Evolutionary conservation across 2,113 vertebrate genomes (phyloP), one percentile per base, ranked within the genome.

Genomic region (Gobio gobio): DNA sequence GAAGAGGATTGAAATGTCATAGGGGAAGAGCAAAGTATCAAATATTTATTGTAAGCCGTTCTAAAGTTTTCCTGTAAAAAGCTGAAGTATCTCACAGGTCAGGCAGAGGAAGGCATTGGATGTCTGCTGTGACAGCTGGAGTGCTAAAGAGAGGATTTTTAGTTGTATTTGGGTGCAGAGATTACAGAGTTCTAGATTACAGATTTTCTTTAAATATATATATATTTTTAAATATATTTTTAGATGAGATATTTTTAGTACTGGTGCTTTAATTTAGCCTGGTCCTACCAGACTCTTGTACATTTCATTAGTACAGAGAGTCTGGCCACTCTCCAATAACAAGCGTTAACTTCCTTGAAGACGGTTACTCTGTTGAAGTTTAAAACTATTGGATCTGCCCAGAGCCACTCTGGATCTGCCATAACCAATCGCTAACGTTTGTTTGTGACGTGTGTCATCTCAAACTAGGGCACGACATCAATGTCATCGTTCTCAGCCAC

Each of bases 31-130:
- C 91, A 93, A 90, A 73, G 72, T 72, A 94, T 93, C 88, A 91
- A 94, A 94, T 93, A 93, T 94, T 95, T 93, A 95, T 92, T 88
- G 87, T 89, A 72, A 91, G 88, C 88, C 64, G 87, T 92, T 91
- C 90, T 75, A 74, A 84, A 86, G 82, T 89, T 83, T 83, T 86
- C 24, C 87, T 49, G 90, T 90, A 89, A 90, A 92, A 88, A 87
- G 86, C 89, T 87, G 66, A 58, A 89, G 75, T 47, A 86, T 68
- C 82, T 82, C 54, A 75, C 59, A 79, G 70, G 82, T 59, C 79
- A 85, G 49, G 54, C 73, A 33, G 72, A 24, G 49, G 33, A 56
- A 82, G 13, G 7, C 26, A 70, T 82, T 70, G 4, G 5, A 10
- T 72, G 49, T 66, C 61, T 58, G 58, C 78, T 13, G 33, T 75